These are phyloP conservation scores for Cariama cristata DNA, from an alignment of 2,113 vertebrate species.

Conservation along the genomic window DNA sequence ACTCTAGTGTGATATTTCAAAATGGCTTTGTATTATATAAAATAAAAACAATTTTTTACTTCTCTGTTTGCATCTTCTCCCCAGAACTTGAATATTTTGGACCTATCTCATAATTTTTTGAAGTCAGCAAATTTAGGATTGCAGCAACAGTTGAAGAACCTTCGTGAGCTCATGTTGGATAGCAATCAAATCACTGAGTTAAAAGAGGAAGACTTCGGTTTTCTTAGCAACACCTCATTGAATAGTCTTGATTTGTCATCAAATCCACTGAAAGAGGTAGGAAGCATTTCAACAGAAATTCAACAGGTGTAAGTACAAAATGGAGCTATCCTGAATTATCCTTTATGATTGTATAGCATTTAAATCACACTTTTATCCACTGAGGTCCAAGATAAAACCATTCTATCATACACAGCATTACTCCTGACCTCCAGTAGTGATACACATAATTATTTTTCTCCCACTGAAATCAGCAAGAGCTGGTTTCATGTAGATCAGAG, in stretches of 20 bases:
- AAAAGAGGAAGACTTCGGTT: conserved; percentile 82
- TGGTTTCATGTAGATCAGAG: background rate
- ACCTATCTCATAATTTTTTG: conserved; percentile 87
- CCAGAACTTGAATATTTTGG: conserved; percentile 85
- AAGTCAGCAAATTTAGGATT: conserved; percentile 81
- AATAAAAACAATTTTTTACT: background rate
- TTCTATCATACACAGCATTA: background rate
- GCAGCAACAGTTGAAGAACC: conserved; percentile 79
- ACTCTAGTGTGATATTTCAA: background rate
- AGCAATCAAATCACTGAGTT: conserved; percentile 81
- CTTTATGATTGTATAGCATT: background rate
- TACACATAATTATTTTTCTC: background rate
- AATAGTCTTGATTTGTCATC: conserved; percentile 84
- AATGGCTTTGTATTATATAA: background rate
- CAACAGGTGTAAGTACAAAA: background rate
- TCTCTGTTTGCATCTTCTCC: background rate
- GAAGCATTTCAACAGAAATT: background rate
- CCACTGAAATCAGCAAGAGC: background rate
- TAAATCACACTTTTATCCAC: background rate
- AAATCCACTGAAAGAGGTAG: conserved; percentile 85
- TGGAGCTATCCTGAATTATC: background rate
- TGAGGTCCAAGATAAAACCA: background rate
- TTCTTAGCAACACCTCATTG: conserved; percentile 81
- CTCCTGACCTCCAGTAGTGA: background rate
- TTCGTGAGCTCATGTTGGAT: conserved; percentile 79